Percentiles rank a stretch among this genome's conserved stretches.
These are phyloP conservation scores for Leptoteleia sp. DNA, from an alignment of 1,140 invertebrate species.

Conservation along the genomic window DNA sequence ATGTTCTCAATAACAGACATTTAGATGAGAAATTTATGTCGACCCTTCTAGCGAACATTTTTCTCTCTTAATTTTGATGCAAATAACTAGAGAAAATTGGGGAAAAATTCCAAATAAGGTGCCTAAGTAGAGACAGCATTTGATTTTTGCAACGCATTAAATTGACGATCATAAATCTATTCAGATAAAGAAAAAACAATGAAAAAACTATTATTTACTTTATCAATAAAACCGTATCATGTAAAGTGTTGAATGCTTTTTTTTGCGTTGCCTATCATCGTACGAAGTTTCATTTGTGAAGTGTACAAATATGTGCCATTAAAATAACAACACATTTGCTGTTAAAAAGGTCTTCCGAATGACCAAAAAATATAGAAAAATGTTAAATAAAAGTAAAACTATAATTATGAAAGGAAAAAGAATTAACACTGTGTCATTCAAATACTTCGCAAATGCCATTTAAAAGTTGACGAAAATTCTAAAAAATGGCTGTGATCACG, in stretches of 20 bases:
- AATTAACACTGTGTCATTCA: neutral
- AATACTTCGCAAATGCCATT: neutral
- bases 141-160: neutral
- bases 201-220: neutral
- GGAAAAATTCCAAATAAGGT: too few relatives aligned
- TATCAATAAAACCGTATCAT: conserved; percentile 1
- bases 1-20: conserved; percentile 6
- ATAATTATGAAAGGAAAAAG: too few relatives aligned
- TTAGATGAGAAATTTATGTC: neutral
- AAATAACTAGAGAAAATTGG: too few relatives aligned
- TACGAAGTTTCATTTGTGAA: conserved; percentile 3
- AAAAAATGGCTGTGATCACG: conserved; percentile 14
- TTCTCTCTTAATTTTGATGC: neutral
- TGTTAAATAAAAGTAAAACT: neutral
- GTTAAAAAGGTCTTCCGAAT: conserved; percentile 20
- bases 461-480: conserved; percentile 4
- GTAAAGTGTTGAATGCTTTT: too few relatives aligned
- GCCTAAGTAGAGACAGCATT: conserved; percentile 4
- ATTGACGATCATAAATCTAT: neutral
- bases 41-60: neutral
- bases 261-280: conserved; percentile 2
- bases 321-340: conserved; percentile 11
- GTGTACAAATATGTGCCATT: conserved; percentile 13
- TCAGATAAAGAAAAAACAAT: neutral
- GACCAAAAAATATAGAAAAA: conserved; percentile 14